These are phyloP conservation scores for Mesocricetus auratus DNA, from an alignment of 2,113 vertebrate genomes.

Conservation along the genomic window DNA sequence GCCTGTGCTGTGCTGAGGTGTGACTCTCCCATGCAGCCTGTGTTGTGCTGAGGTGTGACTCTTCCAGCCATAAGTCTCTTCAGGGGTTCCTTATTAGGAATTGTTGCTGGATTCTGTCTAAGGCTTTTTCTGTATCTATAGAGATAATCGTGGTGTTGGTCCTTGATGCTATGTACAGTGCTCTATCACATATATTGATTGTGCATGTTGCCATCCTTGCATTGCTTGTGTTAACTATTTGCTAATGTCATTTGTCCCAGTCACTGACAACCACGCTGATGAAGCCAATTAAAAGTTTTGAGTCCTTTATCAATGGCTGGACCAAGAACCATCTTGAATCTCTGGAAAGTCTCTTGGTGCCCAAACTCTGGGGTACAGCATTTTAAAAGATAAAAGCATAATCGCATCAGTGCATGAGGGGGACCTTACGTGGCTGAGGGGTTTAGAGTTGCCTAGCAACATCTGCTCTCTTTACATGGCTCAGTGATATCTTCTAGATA, in stretches of 20 bases:
- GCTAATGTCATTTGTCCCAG: background rate
- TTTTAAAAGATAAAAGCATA: background rate
- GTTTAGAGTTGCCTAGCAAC: background rate
- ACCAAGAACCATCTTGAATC: too few relatives aligned
- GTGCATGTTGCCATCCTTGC: background rate
- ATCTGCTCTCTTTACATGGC: background rate
- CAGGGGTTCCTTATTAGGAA: background rate
- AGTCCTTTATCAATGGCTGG: background rate
- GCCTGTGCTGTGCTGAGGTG: background rate
- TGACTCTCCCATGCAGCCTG: too few relatives aligned
- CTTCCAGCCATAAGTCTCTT: background rate
- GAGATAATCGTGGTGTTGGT: background rate
- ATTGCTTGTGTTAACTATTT: background rate
- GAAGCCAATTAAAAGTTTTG: background rate
- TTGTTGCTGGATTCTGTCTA: background rate
- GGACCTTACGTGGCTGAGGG: background rate
- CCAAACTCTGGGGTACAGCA: background rate
- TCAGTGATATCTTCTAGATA: background rate
- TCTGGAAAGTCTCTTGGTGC: background rate
- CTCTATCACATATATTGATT: background rate
- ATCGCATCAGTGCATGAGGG: background rate
- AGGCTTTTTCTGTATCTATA: background rate
- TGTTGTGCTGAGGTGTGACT: background rate
- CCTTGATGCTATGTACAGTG: background rate
- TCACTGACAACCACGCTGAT: background rate